Base-by-base conservation (phyloP, 2,797 vertebrate genomes). In the Pelodytes ibericus region DNA sequence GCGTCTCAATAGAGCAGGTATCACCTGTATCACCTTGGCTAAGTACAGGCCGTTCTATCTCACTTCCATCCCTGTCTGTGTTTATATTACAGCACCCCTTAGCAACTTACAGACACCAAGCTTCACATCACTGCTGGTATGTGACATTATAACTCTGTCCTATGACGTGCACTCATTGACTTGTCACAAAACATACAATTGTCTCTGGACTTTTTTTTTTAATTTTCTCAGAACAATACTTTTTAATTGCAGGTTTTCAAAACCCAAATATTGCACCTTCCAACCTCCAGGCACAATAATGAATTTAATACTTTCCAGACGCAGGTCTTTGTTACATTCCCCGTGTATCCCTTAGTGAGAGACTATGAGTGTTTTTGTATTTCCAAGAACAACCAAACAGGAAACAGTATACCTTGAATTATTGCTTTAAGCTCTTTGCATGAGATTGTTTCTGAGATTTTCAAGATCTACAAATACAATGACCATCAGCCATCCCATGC, bases 81-180 rank as follows among this genome's bases (percentile, higher is more conserved):
- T 72, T 71, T 77, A 77, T 77, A 71, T 11, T 47, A 26, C 9
- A 51, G 39, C 61, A 65, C 67, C 51, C 61, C 61, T 8, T 72
- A 33, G 69, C 49, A 77, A 77, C 75, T 65, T 57, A 11, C 8
- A 33, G 51, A 57, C 60, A 59, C 27, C 36, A 57, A 30, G 68
- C 39, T 72, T 59, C 53, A 66, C 33, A 26, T 77, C 69, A 41
- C 69, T 60, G n/a, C 18, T 60, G 68, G 61, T 60, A 77, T 72
- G 36, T 77, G 47, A 44, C 49, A 41, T 71, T 64, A 67, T 77
- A 67, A 59, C 51, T n/a, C 3, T 5, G 20, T 39, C 27, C 4
- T 16, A 22, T 66, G 61, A 72, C 18, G 27, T 57, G 25, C n/a
- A 47, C 26, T 65, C 15, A 36, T 71, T 57, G 26, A 36, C 16